Evolutionary conservation across 2,113 vertebrate genomes (phyloP).

Genomic region (Microcebus ravelobensis): DNA sequence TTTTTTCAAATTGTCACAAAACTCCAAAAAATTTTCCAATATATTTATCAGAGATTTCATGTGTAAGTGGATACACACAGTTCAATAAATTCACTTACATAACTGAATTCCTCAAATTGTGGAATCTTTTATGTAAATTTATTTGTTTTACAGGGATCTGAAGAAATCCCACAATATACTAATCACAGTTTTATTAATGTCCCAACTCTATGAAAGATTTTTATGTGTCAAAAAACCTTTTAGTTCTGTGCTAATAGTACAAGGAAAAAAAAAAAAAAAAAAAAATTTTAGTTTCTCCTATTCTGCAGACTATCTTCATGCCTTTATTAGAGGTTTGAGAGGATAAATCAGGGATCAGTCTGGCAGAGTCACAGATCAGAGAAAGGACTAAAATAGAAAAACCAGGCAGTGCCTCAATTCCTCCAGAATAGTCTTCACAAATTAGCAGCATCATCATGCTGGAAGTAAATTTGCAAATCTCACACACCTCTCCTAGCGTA

Average conservation of each 20-base stretch:
- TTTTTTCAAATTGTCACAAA: background rate
- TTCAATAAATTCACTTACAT: background rate
- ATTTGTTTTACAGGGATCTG: background rate
- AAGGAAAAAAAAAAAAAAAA: no score
- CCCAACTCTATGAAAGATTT: background rate
- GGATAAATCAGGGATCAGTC: background rate
- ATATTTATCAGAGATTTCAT: background rate
- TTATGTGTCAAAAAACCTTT: background rate
- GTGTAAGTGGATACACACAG: no score
- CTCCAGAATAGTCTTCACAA: background rate
- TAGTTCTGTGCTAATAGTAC: no score
- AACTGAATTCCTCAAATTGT: background rate
- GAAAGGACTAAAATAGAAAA: constrained; percentile 2
- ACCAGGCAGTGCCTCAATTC: background rate
- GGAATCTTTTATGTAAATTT: background rate
- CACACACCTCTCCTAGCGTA: background rate
- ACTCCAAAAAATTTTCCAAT: background rate
- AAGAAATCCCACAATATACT: background rate
- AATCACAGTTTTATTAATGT: background rate
- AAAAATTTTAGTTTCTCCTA: background rate
- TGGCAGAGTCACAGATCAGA: background rate
- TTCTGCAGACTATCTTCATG: background rate
- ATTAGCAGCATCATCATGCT: background rate
- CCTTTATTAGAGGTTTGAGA: background rate
- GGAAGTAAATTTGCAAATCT: background rate